Evolutionary conservation across 2,888 invertebrate species (phyloP).

Genomic region (Emmelina monodactyla): DNA sequence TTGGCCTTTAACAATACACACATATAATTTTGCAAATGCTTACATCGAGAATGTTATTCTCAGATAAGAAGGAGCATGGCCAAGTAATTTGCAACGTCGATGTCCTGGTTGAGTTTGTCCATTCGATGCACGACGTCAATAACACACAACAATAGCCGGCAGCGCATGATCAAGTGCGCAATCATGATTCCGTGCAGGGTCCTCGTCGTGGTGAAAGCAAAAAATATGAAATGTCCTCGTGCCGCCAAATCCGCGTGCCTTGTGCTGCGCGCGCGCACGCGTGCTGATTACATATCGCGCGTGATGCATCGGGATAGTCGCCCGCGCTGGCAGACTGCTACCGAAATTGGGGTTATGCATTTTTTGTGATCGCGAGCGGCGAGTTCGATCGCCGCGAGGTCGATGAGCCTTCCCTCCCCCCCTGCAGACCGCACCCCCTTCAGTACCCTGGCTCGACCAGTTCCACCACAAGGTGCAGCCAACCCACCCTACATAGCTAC

Average conservation of each 20-base stretch:
- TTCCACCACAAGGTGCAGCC: constrained; percentile 58
- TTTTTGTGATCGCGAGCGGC: constrained; percentile 44
- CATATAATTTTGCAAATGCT: too few species aligned
- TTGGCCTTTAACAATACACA: too few species aligned
- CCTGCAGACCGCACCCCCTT: constrained; percentile 22
- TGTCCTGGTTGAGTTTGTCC: too few species aligned
- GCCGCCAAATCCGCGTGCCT: constrained; percentile 15
- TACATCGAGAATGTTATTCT: too few species aligned
- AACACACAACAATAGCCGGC: too few species aligned
- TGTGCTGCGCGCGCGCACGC: constrained; percentile 26
- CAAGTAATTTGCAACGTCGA: too few species aligned
- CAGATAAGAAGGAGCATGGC: too few species aligned
- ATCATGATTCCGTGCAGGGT: too few species aligned
- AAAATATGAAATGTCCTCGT: too few species aligned
- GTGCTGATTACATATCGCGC: constrained; percentile 34
- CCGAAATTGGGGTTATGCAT: constrained; percentile 61
- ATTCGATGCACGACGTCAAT: too few species aligned
- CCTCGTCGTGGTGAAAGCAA: not conserved
- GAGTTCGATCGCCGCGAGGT: constrained; percentile 32
- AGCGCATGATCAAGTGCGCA: too few species aligned
- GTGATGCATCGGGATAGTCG: constrained; percentile 35
- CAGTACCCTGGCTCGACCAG: constrained; percentile 40
- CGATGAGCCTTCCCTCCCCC: constrained; percentile 39
- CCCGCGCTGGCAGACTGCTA: constrained; percentile 49
- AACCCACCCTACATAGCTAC: constrained; percentile 56